A percentile compares a stretch with the other conserved stretches of the same genome.
Evolutionary conservation across 1,140 invertebrate genomes (phyloP).

Genomic region (Dreissena polymorpha): DNA sequence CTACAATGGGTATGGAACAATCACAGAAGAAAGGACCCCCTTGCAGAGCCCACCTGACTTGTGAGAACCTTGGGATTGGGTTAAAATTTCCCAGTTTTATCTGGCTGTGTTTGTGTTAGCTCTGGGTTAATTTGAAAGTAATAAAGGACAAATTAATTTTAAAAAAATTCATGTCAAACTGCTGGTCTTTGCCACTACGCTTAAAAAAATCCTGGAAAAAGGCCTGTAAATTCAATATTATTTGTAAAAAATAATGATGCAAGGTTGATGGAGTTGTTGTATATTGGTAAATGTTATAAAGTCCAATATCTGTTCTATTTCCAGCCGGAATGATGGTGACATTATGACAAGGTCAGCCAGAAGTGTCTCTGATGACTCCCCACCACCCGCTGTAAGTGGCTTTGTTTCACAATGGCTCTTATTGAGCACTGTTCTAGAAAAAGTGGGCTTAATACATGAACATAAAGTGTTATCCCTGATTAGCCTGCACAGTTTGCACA

Average conservation of each 20-base stretch:
- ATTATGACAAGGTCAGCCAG: slow-evolving; percentile 19
- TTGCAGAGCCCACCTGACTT: slow-evolving; percentile 22
- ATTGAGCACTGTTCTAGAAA: too few relatives aligned
- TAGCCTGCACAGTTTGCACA: too few relatives aligned
- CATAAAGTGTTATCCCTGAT: too few relatives aligned
- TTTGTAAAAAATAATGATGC: too few relatives aligned
- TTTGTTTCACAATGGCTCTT: too few relatives aligned
- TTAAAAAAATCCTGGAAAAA: too few relatives aligned
- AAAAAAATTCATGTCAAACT: neutral
- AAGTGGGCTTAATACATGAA: too few relatives aligned
- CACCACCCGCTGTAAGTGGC: slow-evolving; percentile 65
- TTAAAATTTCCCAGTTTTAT: neutral
- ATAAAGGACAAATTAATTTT: neutral
- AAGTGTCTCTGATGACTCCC: slow-evolving; percentile 54
- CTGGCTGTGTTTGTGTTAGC: too few relatives aligned
- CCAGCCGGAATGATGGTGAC: slow-evolving; percentile 13
- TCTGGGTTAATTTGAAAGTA: too few relatives aligned
- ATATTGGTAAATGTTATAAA: too few relatives aligned
- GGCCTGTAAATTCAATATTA: too few relatives aligned
- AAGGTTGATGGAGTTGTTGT: too few relatives aligned
- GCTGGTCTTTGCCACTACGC: neutral
- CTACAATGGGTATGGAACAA: slow-evolving; percentile 71
- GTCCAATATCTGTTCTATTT: neutral
- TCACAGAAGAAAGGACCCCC: slow-evolving; percentile 49
- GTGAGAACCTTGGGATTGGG: slow-evolving; percentile 13